phyloP scores from a whole-genome alignment of 2,113 vertebrate species.

The Psilopsiagon aymara region DNA sequence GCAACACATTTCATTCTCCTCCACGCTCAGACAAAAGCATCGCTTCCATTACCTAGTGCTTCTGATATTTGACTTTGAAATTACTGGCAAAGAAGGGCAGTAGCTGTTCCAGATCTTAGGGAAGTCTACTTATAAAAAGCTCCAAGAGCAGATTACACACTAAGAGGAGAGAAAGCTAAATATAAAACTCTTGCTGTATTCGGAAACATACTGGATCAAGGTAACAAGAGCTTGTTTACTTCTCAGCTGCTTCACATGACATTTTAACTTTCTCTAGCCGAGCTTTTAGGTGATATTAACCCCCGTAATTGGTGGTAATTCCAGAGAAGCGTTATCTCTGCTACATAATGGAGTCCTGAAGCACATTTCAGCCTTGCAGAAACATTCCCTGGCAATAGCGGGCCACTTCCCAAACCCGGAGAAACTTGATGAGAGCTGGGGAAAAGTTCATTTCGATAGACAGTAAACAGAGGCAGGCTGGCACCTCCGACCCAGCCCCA shows the following conservation, averaged over 20 bases:
- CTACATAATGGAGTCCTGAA: constrained; percentile 56
- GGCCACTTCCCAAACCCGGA: constrained; percentile 31
- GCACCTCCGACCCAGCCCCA: background rate
- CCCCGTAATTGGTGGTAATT: constrained; percentile 4
- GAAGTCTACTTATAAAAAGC: constrained; percentile 68
- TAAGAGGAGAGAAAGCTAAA: constrained; percentile 62
- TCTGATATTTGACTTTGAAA: constrained; percentile 58
- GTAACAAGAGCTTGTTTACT: constrained; percentile 68
- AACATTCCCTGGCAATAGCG: constrained; percentile 37
- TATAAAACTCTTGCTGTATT: constrained; percentile 59
- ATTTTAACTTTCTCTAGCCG: constrained; percentile 49
- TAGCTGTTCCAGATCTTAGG: constrained; percentile 51
- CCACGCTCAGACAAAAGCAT: background rate
- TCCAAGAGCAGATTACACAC: constrained; percentile 66
- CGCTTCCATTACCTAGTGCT: constrained; percentile 40
- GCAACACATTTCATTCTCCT: background rate
- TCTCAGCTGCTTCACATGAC: constrained; percentile 32
- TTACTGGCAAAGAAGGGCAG: constrained; percentile 55
- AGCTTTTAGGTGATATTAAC: background rate
- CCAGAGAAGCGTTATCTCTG: constrained; percentile 18
- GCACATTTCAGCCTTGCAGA: constrained; percentile 36
- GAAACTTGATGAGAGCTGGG: constrained; percentile 5
- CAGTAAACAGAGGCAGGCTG: constrained; percentile 17
- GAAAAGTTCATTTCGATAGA: constrained; percentile 19
- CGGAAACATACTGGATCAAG: constrained; percentile 31